Base-by-base conservation (phyloP, 2,888 invertebrate species). In the Tuberolachnus salignus region DNA sequence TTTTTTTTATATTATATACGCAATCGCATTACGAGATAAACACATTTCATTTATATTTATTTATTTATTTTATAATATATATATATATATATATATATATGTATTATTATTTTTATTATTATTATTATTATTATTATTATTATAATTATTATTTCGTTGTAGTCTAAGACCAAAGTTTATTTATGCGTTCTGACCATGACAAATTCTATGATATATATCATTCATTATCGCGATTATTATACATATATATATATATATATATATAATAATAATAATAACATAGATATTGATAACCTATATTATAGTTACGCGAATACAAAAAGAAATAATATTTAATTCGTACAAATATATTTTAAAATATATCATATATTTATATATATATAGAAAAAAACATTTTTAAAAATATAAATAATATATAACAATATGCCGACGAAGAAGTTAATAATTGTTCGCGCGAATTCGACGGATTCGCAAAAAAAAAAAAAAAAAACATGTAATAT, bases 91-190 rank as follows among this genome's bases (percentile, higher is more conserved):
- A 63, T 46, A 44, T 53, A 49, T 34, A 34, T 34, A 53, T 69
- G 51, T 51, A n/a, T n/a, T 16, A 53, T 14, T 26, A 3, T 14
- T 59, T 13, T 26, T 51, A 1, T n/a, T 49, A 49, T 46, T 66
- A 16, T 66, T 49, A 26, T 16, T 21, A 49, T 78, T 69, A 78
- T 59, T 49, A 64, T 21, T 46, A 44, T 55, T 46, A 59, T 72
- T 44, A 74, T n/a, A n/a, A n/a, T 44, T 75, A 75, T 78, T 78
- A 59, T 78, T 78, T 78, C 59, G 78, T 78, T 78, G 67, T 78
- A 78, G 64, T 59, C 69, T 78, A 78, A 78, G 78, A 78, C 78
- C 78, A 78, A 78, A 78, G 78, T 78, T 78, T 78, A 69, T 78
- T 78, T 69, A 69, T 61, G 78, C 69, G 78, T 78, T 69, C 69